phyloP scores from a whole-genome alignment of 2,797 vertebrate species.

The Stomatorhinus walkeri region DNA sequence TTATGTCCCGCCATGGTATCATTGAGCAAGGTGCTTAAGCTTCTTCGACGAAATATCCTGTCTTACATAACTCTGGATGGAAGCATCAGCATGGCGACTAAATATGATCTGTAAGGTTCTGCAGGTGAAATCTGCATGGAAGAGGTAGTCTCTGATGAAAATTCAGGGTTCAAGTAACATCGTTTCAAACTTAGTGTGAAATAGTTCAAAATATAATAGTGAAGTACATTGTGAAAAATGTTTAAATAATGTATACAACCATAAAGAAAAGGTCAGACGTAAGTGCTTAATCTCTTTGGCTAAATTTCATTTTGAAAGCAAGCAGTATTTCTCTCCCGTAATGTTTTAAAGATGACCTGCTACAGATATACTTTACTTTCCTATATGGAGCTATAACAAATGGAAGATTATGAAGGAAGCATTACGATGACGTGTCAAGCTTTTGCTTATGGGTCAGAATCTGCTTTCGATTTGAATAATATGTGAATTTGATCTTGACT shows the following conservation, averaged over 20 bases:
- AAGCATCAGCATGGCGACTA: not conserved
- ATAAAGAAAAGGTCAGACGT: not conserved
- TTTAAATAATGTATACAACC: not conserved
- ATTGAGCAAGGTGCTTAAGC: not conserved
- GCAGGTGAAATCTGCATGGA: not conserved
- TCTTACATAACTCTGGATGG: not conserved
- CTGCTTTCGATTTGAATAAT: not conserved
- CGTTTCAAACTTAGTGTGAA: not conserved
- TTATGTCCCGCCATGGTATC: not conserved
- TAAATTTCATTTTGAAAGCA: not conserved
- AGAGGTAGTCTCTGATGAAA: not conserved
- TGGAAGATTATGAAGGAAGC: not conserved
- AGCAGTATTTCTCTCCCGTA: not conserved
- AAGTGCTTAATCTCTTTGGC: not conserved
- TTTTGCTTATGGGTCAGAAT: not conserved
- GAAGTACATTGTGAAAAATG: not conserved
- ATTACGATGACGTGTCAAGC: not conserved
- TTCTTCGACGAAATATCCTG: not conserved
- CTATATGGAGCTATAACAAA: not conserved
- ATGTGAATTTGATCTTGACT: not conserved
- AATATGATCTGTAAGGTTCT: not conserved
- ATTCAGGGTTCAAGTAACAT: not conserved
- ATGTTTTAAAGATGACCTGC: constrained; percentile 4
- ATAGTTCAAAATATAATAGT: not conserved
- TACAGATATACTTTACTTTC: not conserved